Evolutionary conservation across 2,797 vertebrate species (phyloP), one percentile per base, ranked within the genome.

Genomic region (Bryconaethiops microstoma): DNA sequence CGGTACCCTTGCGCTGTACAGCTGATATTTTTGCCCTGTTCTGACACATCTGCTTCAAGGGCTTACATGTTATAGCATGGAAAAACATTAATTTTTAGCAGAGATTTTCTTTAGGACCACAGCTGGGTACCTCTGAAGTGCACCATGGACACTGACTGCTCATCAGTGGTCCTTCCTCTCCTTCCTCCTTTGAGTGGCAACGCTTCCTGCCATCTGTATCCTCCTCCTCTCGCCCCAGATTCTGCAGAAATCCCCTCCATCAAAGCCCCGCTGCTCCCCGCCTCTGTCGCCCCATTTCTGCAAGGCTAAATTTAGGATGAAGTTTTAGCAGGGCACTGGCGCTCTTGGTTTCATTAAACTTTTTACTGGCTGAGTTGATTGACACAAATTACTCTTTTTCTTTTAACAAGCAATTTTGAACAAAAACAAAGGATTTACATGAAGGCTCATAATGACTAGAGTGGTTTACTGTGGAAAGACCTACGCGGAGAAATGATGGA

Each of bases 181-280:
- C 21, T 25, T 82, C 74, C 72, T 81, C 35, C 83, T 59, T 7
- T 35, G 78, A 85, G 84, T 81, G 70, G 9, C 23, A 62, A 72
- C 74, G 71, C 82, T 90, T 92, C 88, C 89, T 88, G 77, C 86
- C 90, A 90, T 88, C 90, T 92, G 90, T 67, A 82, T 90, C 89
- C 89, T 90, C 87, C 86, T 84, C 84, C 84, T 76, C 40, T 86
- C 74, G 79, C 79, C 78, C 68, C 68, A 81, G 52, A 87, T 83
- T 65, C 76, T 25, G 63, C 80, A 65, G 76, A 88, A 84, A 85
- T 71, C 40, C 68, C 48, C 48, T n/a, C 48, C 76, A 77, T 82
- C 70, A 80, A 81, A 83, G 78, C 65, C 63, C n/a, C 14, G 8
- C 55, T 5, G 48, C 50, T 48, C 77, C 65, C 63, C 64, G 39